Evolutionary conservation across 2,797 vertebrate genomes (phyloP).

Genomic region (Austrolebias charrua): DNA sequence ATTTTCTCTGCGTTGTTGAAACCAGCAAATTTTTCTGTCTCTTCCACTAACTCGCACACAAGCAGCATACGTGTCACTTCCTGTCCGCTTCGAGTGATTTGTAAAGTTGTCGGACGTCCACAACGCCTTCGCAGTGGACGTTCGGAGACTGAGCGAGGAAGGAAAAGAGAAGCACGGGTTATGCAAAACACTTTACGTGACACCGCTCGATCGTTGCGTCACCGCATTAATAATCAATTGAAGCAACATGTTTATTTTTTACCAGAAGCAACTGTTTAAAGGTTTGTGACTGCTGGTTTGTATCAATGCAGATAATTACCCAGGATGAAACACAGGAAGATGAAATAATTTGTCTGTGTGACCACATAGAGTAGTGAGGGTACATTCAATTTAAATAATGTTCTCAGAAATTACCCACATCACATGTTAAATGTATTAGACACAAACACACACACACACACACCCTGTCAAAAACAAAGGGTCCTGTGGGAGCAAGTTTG

Average conservation of each 20-base stretch:
- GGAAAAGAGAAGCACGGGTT: slow-evolving; percentile 56
- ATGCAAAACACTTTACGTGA: slow-evolving; percentile 56
- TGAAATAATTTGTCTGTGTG: not conserved
- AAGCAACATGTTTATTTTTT: too few species aligned
- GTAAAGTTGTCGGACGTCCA: not conserved
- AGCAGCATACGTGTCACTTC: slow-evolving; percentile 30
- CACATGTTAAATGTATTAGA: slow-evolving; percentile 21
- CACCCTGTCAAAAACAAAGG: slow-evolving; percentile 63
- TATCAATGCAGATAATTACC: not conserved
- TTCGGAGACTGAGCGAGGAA: not conserved
- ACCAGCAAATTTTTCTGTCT: slow-evolving; percentile 16
- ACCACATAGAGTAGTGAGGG: not conserved
- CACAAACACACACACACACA: slow-evolving; percentile 25
- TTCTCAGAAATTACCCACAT: slow-evolving; percentile 53
- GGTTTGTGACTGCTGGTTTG: not conserved
- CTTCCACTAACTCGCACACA: not conserved
- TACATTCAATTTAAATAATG: slow-evolving; percentile 30
- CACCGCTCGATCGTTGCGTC: slow-evolving; percentile 6
- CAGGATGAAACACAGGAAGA: not conserved
- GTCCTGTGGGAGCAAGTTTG: slow-evolving; percentile 71
- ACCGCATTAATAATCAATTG: not conserved
- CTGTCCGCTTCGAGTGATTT: not conserved
- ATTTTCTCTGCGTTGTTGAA: slow-evolving; percentile 25
- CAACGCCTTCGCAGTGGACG: slow-evolving; percentile 3
- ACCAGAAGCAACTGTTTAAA: not conserved